phyloP scores from a whole-genome alignment of 37 sponge, comb jelly and placozoan species.

The Ianthella basta region DNA sequence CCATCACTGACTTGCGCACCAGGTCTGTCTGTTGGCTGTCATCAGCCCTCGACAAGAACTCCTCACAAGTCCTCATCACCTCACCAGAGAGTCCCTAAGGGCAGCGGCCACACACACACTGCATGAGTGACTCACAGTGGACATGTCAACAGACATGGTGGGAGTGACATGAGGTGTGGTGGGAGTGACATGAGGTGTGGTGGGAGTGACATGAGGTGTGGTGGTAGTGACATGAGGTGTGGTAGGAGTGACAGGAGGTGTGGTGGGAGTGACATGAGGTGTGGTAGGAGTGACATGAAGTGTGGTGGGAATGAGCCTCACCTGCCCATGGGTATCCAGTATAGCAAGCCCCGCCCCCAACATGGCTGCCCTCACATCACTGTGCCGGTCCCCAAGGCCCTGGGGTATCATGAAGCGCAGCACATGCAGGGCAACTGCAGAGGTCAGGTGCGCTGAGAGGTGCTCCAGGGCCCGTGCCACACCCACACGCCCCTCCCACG shows the following conservation, averaged over 20 bases:
- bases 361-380: constrained; percentile 69
- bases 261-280: background rate
- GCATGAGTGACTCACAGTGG: too few relatives aligned
- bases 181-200: too few relatives aligned
- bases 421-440: constrained; percentile 40
- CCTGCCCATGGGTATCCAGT: constrained; percentile 80
- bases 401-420: constrained; percentile 74
- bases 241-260: too few relatives aligned
- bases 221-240: too few relatives aligned
- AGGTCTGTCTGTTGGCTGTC: constrained; percentile 72
- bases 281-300: background rate
- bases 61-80: constrained; percentile 87
- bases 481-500: constrained; percentile 86
- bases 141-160: too few relatives aligned
- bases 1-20: constrained; percentile 83
- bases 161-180: too few relatives aligned
- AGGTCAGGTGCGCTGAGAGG: constrained; percentile 48
- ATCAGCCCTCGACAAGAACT: constrained; percentile 57
- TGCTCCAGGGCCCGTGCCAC: constrained; percentile 79
- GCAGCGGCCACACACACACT: too few relatives aligned
- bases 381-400: constrained; percentile 68
- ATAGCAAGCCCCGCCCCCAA: constrained; percentile 68
- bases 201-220: too few relatives aligned
- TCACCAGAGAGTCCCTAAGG: constrained; percentile 55
- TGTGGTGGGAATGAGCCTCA: background rate